phyloP scores from a whole-genome alignment of 2,888 invertebrate species.

The Proisotoma minuta region DNA sequence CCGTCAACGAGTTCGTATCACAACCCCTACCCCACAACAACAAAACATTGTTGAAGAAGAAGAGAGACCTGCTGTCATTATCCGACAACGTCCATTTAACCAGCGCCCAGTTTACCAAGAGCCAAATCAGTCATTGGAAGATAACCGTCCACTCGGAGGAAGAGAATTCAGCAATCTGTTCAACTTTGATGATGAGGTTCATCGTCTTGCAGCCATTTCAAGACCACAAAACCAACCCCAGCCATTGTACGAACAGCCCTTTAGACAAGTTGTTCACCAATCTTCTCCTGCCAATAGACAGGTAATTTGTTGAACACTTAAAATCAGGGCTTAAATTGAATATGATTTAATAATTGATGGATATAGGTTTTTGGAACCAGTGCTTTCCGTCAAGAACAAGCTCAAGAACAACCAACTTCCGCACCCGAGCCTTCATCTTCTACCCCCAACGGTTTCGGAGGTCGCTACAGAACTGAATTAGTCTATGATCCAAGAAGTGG shows the following conservation, averaged over 20 bases:
- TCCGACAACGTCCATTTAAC: conserved; percentile 29
- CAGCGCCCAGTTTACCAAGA: conserved; percentile 26
- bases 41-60: conserved; percentile 7
- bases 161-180: conserved; percentile 21
- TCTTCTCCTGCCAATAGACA: conserved; percentile 51
- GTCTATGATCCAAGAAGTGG: conserved; percentile 72
- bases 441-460: conserved; percentile 4
- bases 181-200: conserved; percentile 39
- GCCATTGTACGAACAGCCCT: conserved; percentile 37
- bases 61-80: conserved; percentile 20
- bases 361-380: conserved; percentile 24
- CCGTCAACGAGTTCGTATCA: conserved; percentile 37
- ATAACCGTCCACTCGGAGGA: conserved; percentile 5
- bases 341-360: background rate
- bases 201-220: conserved; percentile 25
- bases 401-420: conserved; percentile 49
- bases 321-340: background rate
- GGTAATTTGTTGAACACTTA: conserved; percentile 10
- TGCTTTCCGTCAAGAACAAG: conserved; percentile 27
- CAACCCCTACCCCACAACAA: conserved; percentile 32
- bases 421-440: conserved; percentile 50
- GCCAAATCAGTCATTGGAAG: conserved; percentile 31
- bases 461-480: conserved; percentile 69
- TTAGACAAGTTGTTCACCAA: conserved; percentile 61
- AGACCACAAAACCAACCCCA: conserved; percentile 30